Evolutionary conservation across 2,113 vertebrate species (phyloP).

Genomic region (Podarcis raffonei): DNA sequence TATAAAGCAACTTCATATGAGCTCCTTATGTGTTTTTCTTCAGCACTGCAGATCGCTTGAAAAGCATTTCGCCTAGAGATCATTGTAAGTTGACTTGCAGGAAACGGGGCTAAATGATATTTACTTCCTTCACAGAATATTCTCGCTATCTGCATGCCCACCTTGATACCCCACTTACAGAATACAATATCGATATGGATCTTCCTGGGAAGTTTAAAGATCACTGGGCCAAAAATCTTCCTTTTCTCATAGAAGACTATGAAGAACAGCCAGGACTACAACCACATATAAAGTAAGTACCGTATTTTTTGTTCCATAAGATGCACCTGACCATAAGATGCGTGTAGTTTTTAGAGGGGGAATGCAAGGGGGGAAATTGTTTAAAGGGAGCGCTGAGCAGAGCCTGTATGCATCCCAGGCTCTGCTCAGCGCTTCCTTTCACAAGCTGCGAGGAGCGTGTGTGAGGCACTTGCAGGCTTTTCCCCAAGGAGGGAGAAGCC

Average conservation of each 20-base stretch:
- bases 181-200: constrained; percentile 92
- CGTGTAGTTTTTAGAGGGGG: no score
- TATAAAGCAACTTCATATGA: no score
- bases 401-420: no score
- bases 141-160: constrained; percentile 96
- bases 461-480: no score
- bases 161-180: constrained; percentile 90
- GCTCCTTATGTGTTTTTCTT: no score
- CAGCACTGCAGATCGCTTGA: not conserved
- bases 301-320: no score
- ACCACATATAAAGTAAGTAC: constrained; percentile 92
- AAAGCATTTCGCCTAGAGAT: not conserved
- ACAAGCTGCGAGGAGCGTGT: no score
- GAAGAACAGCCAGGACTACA: constrained; percentile 97
- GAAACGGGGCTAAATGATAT: not conserved
- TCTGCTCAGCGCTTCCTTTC: no score
- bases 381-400: no score
- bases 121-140: constrained; percentile 81
- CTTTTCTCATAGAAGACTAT: constrained; percentile 97
- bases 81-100: not conserved
- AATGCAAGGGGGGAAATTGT: no score
- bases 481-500: no score
- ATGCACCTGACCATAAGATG: no score
- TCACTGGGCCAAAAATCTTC: constrained; percentile 97
- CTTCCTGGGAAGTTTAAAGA: constrained; percentile 96